Percentiles rank a stretch among this genome's conserved stretches.
Evolutionary conservation across 2,797 vertebrate genomes (phyloP).

Genomic region (Picus viridis): DNA sequence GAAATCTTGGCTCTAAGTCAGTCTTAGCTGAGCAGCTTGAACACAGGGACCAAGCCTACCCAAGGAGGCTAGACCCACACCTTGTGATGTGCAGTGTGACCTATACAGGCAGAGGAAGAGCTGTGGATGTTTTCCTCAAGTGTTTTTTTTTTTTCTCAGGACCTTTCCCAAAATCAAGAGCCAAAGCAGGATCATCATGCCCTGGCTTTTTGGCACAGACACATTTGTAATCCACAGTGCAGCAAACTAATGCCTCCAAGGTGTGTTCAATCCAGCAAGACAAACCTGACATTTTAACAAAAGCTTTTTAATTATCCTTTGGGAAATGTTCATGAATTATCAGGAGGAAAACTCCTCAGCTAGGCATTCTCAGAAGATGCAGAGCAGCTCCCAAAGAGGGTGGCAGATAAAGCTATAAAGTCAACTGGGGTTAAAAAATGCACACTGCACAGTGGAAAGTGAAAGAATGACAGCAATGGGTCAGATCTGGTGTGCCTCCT

Average conservation of each 20-base stretch:
- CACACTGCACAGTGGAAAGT: not conserved
- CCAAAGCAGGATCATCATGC: not conserved
- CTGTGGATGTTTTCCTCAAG: too few relatives aligned
- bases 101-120: too few relatives aligned
- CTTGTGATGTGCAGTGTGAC: too few relatives aligned
- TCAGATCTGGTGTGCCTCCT: not conserved
- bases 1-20: too few relatives aligned
- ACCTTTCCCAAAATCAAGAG: not conserved
- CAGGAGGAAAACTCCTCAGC: not conserved
- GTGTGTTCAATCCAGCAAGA: not conserved
- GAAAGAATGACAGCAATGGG: not conserved
- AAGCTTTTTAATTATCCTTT: not conserved
- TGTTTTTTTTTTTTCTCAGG: not conserved
- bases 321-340: not conserved
- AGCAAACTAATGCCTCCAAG: not conserved
- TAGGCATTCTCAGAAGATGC: not conserved
- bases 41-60: too few relatives aligned
- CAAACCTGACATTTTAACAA: not conserved
- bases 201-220: not conserved
- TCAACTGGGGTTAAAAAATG: not conserved
- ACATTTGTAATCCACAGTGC: not conserved
- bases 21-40: too few relatives aligned
- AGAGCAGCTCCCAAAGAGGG: not conserved
- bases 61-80: too few relatives aligned
- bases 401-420: not conserved